phyloP scores from a whole-genome alignment of 1,140 invertebrate species.

The Temnothorax nylanderi region DNA sequence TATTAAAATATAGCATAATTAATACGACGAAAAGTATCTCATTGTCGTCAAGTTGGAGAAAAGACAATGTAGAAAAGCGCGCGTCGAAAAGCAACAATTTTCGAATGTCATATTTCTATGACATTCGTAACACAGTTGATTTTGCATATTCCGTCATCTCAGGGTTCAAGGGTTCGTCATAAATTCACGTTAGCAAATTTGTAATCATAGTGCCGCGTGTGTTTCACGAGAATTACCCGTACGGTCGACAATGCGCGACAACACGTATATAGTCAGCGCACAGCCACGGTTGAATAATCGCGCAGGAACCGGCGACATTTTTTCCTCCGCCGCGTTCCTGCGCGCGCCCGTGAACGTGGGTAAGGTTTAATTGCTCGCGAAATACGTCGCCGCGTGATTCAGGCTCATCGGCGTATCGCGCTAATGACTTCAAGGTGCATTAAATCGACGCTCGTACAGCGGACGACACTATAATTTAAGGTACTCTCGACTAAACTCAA shows the following conservation, averaged over 20 bases:
- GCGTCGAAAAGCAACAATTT: not conserved
- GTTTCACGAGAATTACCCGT: slow-evolving; percentile 7
- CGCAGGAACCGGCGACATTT: slow-evolving; percentile 44
- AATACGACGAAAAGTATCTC: not conserved
- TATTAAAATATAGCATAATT: not conserved
- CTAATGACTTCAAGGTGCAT: slow-evolving; percentile 48
- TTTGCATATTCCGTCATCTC: not conserved
- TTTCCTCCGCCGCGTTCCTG: not conserved
- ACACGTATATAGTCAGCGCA: not conserved
- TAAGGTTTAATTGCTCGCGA: slow-evolving; percentile 48
- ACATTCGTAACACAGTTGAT: not conserved
- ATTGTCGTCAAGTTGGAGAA: not conserved
- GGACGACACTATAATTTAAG: slow-evolving; percentile 25
- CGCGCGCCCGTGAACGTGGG: not conserved
- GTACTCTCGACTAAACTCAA: slow-evolving; percentile 7
- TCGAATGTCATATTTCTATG: not conserved
- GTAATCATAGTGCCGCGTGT: slow-evolving; percentile 7
- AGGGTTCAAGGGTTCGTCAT: slow-evolving; percentile 20
- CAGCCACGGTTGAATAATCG: slow-evolving; percentile 47
- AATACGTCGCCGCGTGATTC: slow-evolving; percentile 27
- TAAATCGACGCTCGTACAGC: slow-evolving; percentile 22
- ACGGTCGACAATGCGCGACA: slow-evolving; percentile 13
- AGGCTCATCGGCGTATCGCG: slow-evolving; percentile 14
- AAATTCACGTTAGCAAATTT: slow-evolving; percentile 35
- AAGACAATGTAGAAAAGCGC: not conserved